A percentile compares a stretch with the other conserved stretches of the same genome.
phyloP scores from a whole-genome alignment of 2,113 vertebrate species.

The Erpornis zantholeuca region DNA sequence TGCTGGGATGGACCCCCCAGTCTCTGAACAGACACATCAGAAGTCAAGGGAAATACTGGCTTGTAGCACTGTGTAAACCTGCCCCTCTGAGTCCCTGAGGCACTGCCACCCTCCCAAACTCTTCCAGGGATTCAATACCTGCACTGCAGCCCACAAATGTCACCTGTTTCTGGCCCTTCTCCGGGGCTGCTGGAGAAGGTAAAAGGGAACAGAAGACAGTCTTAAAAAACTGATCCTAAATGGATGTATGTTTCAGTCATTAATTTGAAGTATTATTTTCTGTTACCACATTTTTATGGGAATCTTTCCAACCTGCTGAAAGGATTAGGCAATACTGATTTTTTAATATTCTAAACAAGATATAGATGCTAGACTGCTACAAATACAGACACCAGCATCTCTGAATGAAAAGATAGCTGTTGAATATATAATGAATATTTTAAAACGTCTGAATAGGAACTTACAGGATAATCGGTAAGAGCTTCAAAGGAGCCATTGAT shows the following conservation, averaged over 20 bases:
- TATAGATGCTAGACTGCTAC: neutral
- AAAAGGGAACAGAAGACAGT: neutral
- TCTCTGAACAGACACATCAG: neutral
- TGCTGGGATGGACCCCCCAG: fast-evolving
- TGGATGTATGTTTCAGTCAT: neutral
- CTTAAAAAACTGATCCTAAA: neutral
- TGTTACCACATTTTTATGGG: neutral
- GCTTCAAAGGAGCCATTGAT: conserved; percentile 65
- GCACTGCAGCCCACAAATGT: neutral
- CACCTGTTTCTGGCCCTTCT: neutral
- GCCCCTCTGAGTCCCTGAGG: neutral
- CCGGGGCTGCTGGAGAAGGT: neutral
- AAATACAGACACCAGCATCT: neutral
- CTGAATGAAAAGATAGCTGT: conserved; percentile 31
- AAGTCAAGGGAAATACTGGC: neutral
- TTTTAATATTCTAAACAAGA: conserved; percentile 6
- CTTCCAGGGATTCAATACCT: neutral
- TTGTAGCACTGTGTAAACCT: neutral
- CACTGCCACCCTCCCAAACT: neutral
- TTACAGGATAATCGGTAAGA: conserved; percentile 36
- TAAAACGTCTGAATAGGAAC: conserved; percentile 46
- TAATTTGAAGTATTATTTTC: neutral
- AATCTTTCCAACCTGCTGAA: neutral
- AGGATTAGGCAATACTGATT: neutral
- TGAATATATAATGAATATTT: conserved; percentile 45